A percentile compares a stretch with the other conserved stretches of the same genome.
Evolutionary conservation across 2,797 vertebrate genomes (phyloP).

Genomic region (Poeciliopsis paucimaculata): DNA sequence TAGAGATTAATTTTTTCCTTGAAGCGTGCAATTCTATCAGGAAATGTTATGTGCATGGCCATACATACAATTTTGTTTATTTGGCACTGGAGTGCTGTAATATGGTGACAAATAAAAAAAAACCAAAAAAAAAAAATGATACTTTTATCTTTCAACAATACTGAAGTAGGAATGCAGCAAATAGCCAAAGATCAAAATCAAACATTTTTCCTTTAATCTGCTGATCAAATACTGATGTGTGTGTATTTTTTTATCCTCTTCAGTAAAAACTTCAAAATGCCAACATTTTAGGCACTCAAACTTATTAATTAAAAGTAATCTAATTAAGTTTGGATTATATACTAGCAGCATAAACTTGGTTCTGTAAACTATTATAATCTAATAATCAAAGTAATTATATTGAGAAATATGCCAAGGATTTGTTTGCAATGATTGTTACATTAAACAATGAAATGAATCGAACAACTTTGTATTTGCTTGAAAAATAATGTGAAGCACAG

Average conservation of each 20-base stretch:
- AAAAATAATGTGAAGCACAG: neutral
- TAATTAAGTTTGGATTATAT: neutral
- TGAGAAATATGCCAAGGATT: neutral
- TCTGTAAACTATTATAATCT: neutral
- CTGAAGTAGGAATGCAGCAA: neutral
- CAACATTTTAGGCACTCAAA: neutral
- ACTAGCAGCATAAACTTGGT: neutral
- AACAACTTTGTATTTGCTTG: neutral
- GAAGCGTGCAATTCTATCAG: neutral
- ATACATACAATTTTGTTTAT: neutral
- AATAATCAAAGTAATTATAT: neutral
- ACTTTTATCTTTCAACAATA: neutral
- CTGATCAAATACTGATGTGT: neutral
- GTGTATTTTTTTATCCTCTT: neutral
- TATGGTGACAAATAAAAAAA: neutral
- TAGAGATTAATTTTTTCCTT: neutral
- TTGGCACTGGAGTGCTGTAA: neutral
- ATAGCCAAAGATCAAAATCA: neutral
- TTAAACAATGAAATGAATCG: neutral
- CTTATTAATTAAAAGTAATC: neutral
- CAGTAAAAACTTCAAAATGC: neutral
- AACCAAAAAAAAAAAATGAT: too few relatives aligned
- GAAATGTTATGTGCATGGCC: neutral
- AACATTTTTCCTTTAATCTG: neutral
- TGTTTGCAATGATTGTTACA: neutral